phyloP scores from a whole-genome alignment of 2,113 vertebrate genomes.

The Ascaphus truei region DNA sequence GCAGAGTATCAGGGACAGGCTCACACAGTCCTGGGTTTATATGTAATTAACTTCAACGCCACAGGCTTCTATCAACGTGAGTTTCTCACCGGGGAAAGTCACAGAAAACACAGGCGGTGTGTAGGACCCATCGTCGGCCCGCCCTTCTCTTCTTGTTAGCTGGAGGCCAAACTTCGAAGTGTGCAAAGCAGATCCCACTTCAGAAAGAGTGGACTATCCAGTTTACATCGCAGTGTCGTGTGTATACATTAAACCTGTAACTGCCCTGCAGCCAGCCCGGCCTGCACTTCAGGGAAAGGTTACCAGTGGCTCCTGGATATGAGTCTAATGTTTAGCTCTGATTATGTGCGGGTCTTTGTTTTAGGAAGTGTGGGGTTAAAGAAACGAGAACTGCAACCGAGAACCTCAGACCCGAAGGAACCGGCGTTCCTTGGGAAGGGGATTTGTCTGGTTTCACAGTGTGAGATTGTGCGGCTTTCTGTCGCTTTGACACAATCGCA shows the following conservation, averaged over 20 bases:
- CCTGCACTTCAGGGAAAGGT: conserved; percentile 15
- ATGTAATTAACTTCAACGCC: neutral
- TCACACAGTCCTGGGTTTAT: neutral
- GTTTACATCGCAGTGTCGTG: conserved; percentile 17
- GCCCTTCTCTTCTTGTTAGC: conserved; percentile 6
- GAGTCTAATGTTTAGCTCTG: conserved; percentile 22
- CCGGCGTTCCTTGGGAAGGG: no score
- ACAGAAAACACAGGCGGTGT: neutral
- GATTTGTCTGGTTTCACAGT: no score
- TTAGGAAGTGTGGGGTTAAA: no score
- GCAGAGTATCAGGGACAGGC: neutral
- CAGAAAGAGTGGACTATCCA: conserved; percentile 23
- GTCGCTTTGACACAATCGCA: no score
- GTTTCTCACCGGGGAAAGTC: neutral
- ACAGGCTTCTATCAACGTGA: no score
- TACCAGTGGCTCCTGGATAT: conserved; percentile 16
- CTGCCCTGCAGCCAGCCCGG: neutral
- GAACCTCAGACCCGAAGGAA: no score
- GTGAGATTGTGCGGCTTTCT: no score
- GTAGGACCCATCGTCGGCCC: conserved; percentile 3
- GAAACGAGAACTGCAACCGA: no score
- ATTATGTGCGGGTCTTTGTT: neutral
- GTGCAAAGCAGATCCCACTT: conserved; percentile 22
- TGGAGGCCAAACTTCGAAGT: conserved; percentile 22
- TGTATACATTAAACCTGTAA: conserved; percentile 1